phyloP scores from a whole-genome alignment of 2,797 vertebrate species.

The Parauchenoglanis punctatus region DNA sequence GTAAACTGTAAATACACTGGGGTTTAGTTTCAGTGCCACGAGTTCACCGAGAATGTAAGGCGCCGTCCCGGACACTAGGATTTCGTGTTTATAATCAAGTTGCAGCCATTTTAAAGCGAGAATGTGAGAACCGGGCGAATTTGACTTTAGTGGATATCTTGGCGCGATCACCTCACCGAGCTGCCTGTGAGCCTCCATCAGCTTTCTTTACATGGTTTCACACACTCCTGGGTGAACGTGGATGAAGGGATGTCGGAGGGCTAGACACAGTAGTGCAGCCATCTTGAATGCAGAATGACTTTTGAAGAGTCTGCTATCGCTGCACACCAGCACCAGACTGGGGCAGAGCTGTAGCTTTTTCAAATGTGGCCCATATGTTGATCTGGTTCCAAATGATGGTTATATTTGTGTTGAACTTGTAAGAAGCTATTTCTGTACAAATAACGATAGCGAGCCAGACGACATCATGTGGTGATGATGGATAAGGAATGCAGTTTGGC shows the following conservation, averaged over 20 bases:
- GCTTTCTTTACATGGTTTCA: neutral
- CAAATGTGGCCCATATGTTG: neutral
- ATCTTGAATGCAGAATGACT: neutral
- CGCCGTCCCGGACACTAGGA: neutral
- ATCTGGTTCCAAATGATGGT: neutral
- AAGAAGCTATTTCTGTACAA: neutral
- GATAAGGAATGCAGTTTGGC: neutral
- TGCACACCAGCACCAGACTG: neutral
- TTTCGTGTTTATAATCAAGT: neutral
- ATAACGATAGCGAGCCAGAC: neutral
- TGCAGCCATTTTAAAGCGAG: neutral
- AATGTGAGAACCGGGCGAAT: neutral
- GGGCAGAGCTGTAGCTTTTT: neutral
- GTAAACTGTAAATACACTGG: neutral
- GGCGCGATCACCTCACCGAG: too few relatives aligned
- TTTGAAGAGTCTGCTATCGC: neutral
- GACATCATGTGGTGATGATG: neutral
- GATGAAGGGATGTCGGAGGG: neutral
- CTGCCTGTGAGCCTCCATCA: neutral
- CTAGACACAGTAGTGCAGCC: neutral
- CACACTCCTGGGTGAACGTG: neutral
- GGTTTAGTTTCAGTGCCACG: neutral
- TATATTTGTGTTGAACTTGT: neutral
- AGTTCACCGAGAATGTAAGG: neutral
- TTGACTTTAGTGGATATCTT: too few relatives aligned